Evolutionary conservation across 2,888 invertebrate species (phyloP).

Genomic region (Diogma glabrata): DNA sequence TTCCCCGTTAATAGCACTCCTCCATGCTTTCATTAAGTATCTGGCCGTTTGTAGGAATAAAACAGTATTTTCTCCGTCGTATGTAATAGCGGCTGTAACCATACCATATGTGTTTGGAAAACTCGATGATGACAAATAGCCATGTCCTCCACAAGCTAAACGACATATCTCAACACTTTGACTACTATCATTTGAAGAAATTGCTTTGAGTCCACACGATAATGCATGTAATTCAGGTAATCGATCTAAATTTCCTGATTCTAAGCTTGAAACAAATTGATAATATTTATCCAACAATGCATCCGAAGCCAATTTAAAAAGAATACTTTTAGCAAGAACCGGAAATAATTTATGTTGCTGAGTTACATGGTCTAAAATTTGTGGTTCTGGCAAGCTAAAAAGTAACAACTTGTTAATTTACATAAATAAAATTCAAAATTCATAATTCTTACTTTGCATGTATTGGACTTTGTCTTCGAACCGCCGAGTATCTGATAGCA

Average conservation of each 20-base stretch:
- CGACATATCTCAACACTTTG: conserved; percentile 72
- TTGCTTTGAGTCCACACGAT: conserved; percentile 84
- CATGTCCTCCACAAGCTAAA: conserved; percentile 90
- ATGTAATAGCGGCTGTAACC: conserved; percentile 82
- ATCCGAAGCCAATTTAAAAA: conserved; percentile 59
- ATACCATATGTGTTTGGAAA: conserved; percentile 78
- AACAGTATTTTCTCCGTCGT: conserved; percentile 96
- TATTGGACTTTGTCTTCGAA: conserved; percentile 79
- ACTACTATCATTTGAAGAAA: conserved; percentile 64
- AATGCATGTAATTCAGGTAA: conserved; percentile 81
- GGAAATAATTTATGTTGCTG: conserved; percentile 90
- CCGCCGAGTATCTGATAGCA: conserved; percentile 81
- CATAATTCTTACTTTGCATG: conserved; percentile 62
- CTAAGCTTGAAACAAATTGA: conserved; percentile 66
- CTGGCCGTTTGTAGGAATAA: conserved; percentile 81
- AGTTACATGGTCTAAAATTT: conserved; percentile 86
- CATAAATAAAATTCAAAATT: too few species aligned
- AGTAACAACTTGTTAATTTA: too few species aligned
- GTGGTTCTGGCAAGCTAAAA: conserved; percentile 68
- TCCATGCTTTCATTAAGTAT: conserved; percentile 70
- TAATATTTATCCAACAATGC: conserved; percentile 82
- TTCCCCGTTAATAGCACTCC: conserved; percentile 48
- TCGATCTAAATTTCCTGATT: conserved; percentile 67
- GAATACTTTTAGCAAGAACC: conserved; percentile 67
- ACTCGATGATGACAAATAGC: conserved; percentile 80